Evolutionary conservation across 2,797 vertebrate species (phyloP).

Genomic region (Falco peregrinus): DNA sequence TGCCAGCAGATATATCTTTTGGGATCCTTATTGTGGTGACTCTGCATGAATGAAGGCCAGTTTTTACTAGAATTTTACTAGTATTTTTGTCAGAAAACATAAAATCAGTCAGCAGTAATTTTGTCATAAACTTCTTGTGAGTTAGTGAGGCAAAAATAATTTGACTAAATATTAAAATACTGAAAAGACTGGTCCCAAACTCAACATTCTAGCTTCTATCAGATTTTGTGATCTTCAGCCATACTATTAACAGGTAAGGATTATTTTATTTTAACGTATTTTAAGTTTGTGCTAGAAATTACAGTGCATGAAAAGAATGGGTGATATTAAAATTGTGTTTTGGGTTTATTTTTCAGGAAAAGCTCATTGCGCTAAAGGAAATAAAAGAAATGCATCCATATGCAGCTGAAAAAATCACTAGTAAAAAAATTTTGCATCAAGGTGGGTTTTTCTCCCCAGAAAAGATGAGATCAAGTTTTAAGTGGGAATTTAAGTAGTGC

Average conservation of each 20-base stretch:
- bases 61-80: not conserved
- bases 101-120: not conserved
- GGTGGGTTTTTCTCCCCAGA: not conserved
- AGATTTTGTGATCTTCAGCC: not conserved
- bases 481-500: not conserved
- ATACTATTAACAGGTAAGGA: not conserved
- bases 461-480: not conserved
- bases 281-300: not conserved
- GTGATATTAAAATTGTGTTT: not conserved
- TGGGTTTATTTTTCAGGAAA: slow-evolving; percentile 65
- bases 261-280: not conserved
- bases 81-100: not conserved
- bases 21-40: not conserved
- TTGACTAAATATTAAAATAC: not conserved
- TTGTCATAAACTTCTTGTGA: not conserved
- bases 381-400: slow-evolving; percentile 18
- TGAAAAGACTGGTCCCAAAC: not conserved
- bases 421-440: not conserved
- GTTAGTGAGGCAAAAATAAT: not conserved
- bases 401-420: slow-evolving; percentile 47
- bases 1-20: not conserved
- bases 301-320: not conserved
- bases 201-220: not conserved
- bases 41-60: not conserved
- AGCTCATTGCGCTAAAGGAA: slow-evolving; percentile 73